Base-by-base conservation (phyloP, 2,888 invertebrate species). In the Zhuqinia jingwanae region DNA sequence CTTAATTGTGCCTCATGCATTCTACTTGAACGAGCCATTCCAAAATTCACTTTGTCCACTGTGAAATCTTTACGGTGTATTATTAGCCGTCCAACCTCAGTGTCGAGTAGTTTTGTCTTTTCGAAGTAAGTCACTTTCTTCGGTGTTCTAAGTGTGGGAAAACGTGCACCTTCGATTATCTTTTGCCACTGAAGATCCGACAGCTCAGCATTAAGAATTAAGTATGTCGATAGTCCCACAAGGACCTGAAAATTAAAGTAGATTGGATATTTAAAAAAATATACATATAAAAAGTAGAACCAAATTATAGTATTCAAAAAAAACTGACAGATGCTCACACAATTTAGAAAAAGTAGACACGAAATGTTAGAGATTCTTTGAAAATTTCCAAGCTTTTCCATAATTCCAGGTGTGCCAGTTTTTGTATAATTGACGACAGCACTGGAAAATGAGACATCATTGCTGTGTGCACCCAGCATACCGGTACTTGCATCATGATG, bases 331-430 rank as follows among this genome's bases (percentile, higher is more conserved):
- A 50, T 50, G 27, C 70, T 60, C 63, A 82, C 82, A 13, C 36
- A 27, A 25, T 17, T 75, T 0, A 82, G 1, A n/a, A 82, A 13
- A 20, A 75, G 47, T 13, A 56, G 5, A 17, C 17, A 25, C 0
- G 63, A 27, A 17, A 82, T 45, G 6, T 20, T 6, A n/a, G 82
- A 82, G 5, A 60, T 17, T n/a, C 82, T 45, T 10, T 58, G 20
- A 63, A 56, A 82, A 13, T 27, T 56, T 36, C 82, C 82, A 17
- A 75, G 60, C 22, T n/a, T 22, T 36, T 82, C 75, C 13, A 60
- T 20, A 11, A 63, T 10, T 47, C 60, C 82, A 1, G 11, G 20
- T 0, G n/a, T 6, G 2, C 56, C 73, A 17, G 56, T 0, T 30
- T 58, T 27, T 60, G 58, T 70, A 42, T 10, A 50, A 15, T 65